Conservation (phyloP, 2,888 invertebrate genomes). For the Chironomus riparius region DNA sequence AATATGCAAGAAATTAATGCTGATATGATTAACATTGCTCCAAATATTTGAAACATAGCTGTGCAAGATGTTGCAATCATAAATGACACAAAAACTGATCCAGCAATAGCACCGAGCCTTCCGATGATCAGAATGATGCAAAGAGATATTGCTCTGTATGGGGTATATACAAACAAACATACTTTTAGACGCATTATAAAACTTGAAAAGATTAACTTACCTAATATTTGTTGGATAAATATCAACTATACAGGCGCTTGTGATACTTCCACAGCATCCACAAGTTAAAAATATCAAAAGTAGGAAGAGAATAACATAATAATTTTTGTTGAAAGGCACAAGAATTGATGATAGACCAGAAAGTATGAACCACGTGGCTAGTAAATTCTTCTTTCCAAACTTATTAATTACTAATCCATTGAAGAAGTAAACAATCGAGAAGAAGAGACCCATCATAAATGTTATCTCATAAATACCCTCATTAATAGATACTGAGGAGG, state of each 20-base stretch:
- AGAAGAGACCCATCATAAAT: constrained; percentile 55
- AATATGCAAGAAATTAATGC: not conserved
- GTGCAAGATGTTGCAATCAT: not conserved
- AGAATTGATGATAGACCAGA: constrained; percentile 50
- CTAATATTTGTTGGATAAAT: constrained; percentile 50
- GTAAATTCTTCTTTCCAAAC: constrained; percentile 50
- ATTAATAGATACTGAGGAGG: constrained; percentile 39
- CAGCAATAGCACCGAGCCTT: constrained; percentile 38
- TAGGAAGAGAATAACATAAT: constrained; percentile 51
- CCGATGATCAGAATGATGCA: constrained; percentile 40
- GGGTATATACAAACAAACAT: not conserved
- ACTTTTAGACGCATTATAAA: not conserved
- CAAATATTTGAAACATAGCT: constrained; percentile 9
- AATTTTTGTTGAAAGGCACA: constrained; percentile 51
- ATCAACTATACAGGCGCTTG: constrained; percentile 51
- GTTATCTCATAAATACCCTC: constrained; percentile 53
- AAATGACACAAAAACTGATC: constrained; percentile 34
- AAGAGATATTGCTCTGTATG: constrained; percentile 40
- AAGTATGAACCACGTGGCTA: constrained; percentile 42
- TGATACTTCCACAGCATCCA: constrained; percentile 49
- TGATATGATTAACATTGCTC: not conserved
- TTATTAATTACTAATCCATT: constrained; percentile 53
- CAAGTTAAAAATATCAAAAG: constrained; percentile 48
- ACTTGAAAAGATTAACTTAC: constrained; percentile 29
- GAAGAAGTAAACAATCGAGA: constrained; percentile 53